phyloP scores from a whole-genome alignment of 1,140 invertebrate species.

The Onthophagus taurus region DNA sequence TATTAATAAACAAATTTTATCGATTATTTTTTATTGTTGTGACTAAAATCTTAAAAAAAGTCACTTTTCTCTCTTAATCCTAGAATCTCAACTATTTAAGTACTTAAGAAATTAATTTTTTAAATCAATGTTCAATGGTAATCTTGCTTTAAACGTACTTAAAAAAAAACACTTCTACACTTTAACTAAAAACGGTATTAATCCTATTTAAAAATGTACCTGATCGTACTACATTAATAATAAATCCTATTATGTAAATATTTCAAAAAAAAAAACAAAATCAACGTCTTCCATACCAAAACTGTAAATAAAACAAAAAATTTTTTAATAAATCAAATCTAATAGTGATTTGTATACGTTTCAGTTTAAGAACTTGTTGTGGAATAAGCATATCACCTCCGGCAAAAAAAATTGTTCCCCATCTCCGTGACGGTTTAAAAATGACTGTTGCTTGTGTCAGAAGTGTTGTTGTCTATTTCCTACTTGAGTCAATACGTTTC shows the following conservation, averaged over 20 bases:
- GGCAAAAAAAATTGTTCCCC: neutral
- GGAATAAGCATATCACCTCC: slow-evolving; percentile 28
- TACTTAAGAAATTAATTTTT: neutral
- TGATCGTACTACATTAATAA: neutral
- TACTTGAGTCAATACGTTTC: slow-evolving; percentile 36
- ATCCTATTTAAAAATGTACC: slow-evolving; percentile 6
- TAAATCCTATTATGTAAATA: neutral
- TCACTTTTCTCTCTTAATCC: neutral
- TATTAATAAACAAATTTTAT: neutral
- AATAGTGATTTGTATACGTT: neutral
- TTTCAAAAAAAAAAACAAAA: slow-evolving; percentile 11
- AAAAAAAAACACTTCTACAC: neutral
- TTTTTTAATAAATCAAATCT: neutral
- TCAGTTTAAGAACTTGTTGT: slow-evolving; percentile 9
- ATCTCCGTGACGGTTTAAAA: neutral
- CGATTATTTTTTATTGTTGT: neutral
- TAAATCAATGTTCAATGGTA: neutral
- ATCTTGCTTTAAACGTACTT: neutral
- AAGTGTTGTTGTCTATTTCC: slow-evolving; percentile 32
- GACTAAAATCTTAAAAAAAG: neutral
- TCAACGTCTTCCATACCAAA: slow-evolving; percentile 5
- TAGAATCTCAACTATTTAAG: neutral
- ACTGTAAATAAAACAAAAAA: slow-evolving; percentile 3
- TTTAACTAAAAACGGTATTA: neutral
- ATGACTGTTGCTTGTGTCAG: slow-evolving; percentile 5